Evolutionary conservation across 2,113 vertebrate species (phyloP).

Genomic region (Irena cyanogastra): DNA sequence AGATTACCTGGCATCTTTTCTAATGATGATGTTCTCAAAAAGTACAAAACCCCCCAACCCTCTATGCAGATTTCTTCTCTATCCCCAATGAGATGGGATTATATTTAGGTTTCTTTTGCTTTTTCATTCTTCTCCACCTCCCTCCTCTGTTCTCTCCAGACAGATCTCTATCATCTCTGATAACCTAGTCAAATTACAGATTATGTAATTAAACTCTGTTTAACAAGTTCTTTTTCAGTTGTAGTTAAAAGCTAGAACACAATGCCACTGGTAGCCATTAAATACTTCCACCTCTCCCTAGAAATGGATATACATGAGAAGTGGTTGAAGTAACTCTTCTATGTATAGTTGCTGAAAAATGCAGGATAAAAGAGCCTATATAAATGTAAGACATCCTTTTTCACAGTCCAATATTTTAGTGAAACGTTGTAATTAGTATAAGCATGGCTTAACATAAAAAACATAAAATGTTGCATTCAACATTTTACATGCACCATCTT

Average conservation of each 20-base stretch:
- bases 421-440: constrained; percentile 61
- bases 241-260: background rate
- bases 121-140: background rate
- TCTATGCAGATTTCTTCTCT: background rate
- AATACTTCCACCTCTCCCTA: background rate
- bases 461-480: constrained; percentile 55
- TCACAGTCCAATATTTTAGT: background rate
- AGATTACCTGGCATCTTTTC: background rate
- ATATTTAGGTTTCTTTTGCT: background rate
- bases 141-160: background rate
- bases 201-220: background rate
- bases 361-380: background rate
- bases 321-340: background rate
- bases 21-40: background rate
- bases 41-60: background rate
- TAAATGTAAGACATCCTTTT: constrained; percentile 42
- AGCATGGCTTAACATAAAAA: constrained; percentile 55
- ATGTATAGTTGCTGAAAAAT: background rate
- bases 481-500: constrained; percentile 40
- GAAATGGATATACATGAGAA: background rate
- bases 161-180: background rate
- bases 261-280: background rate
- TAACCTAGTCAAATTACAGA: background rate
- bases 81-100: accelerated
- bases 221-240: background rate